Base-by-base conservation (phyloP, 1,140 invertebrate genomes). In the Heliconius hermathena region DNA sequence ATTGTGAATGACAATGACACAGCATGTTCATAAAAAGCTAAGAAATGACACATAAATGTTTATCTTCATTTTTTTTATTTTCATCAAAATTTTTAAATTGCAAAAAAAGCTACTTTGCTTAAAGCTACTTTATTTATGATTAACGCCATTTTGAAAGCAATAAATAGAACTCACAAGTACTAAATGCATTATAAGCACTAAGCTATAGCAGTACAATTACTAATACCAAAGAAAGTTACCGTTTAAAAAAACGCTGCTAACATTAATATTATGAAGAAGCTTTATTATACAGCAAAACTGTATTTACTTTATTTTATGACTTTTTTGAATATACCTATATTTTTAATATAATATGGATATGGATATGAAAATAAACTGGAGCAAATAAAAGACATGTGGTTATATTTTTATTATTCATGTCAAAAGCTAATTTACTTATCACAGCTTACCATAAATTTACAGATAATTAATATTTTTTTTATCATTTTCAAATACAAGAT, bases 31-130 rank as follows among this genome's bases (percentile, higher is more conserved):
- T 11, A 60, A 9, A 66, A 66, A 66, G 60, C n/a, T 22, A 26
- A 60, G n/a, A 46, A 46, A 46, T 52, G 6, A 52, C 18, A 52
- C 16, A 11, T 11, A 52, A 20, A 18, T 52, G 49, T 52, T 29
- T 66, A 66, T 66, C 60, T 29, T 33, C 33, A 66, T 9, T 66
- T 66, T 66, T 66, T 29, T 66, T 66, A 66, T 66, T 66, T 66
- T 29, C 26, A 66, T 26, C 1, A 66, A 6, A 66, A 66, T 66
- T 66, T n/a, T 66, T 66, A 29, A 29, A 29, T 13, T 66, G 26
- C n/a, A 26, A 66, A 29, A n/a, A 57, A 54, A 54, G 0, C n/a
- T 8, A 20, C 49, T 26, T 26, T n/a, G n/a, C n/a, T n/a, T n/a
- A 57, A 54, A 54, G 0, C n/a, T 8, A 20, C 49, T 26, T 26